A percentile compares a stretch with the other conserved stretches of the same genome.
phyloP scores from a whole-genome alignment of 2,113 vertebrate genomes.

The Myotis brandtii region DNA sequence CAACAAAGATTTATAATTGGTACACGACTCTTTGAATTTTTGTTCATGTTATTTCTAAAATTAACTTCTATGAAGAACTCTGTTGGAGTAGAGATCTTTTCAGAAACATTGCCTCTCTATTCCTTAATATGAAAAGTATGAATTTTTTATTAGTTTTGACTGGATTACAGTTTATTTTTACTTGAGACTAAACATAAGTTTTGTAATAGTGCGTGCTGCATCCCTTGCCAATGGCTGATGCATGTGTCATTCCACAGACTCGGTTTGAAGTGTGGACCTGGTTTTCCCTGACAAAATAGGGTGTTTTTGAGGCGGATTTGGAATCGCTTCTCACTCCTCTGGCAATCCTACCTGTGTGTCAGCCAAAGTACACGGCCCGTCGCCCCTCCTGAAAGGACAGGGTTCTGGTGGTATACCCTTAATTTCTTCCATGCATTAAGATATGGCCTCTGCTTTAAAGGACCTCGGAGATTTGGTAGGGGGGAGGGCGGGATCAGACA shows the following conservation, averaged over 20 bases:
- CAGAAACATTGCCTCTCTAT: conserved; percentile 57
- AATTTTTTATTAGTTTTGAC: conserved; percentile 80
- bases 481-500: background rate
- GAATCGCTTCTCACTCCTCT: conserved; percentile 36
- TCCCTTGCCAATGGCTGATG: conserved; percentile 60
- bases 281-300: conserved; percentile 66
- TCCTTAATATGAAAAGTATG: conserved; percentile 72
- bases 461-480: background rate
- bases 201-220: conserved; percentile 10
- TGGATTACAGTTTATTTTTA: conserved; percentile 77
- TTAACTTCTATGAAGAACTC: conserved; percentile 33
- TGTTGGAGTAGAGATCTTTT: conserved; percentile 49
- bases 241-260: conserved; percentile 52
- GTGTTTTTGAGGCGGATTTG: conserved; percentile 56
- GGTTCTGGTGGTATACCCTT: background rate
- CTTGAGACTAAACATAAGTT: conserved; percentile 80
- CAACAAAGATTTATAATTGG: background rate
- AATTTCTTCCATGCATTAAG: background rate
- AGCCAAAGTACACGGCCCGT: conserved; percentile 54
- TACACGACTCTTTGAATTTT: background rate
- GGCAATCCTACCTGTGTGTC: background rate
- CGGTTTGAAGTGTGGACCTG: conserved; percentile 67
- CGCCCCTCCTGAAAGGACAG: background rate
- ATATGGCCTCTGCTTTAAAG: background rate
- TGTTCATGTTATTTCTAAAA: conserved; percentile 59